phyloP scores from a whole-genome alignment of 2,113 vertebrate genomes.

The Platichthys flesus region DNA sequence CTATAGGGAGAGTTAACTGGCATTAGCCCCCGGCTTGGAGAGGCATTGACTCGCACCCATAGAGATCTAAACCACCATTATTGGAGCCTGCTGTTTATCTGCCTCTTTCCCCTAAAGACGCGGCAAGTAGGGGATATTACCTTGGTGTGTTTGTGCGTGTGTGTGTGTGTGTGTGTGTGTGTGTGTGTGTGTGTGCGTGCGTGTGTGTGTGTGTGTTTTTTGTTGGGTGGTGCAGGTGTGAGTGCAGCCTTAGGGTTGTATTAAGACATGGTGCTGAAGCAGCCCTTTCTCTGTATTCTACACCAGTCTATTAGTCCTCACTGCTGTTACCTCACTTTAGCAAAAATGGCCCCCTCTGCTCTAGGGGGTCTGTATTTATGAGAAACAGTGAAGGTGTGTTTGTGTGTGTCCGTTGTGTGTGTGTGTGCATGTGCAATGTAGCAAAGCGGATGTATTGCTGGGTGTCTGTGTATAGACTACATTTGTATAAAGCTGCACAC shows the following conservation, averaged over 20 bases:
- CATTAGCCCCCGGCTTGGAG: conserved; percentile 81
- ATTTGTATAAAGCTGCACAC: background rate
- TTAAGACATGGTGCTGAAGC: conserved; percentile 77
- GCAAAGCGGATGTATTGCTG: background rate
- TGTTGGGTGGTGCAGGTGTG: conserved; percentile 36
- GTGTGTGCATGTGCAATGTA: background rate
- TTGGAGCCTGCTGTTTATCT: conserved; percentile 80
- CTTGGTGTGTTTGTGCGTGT: conserved; percentile 49
- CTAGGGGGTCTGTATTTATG: conserved; percentile 34
- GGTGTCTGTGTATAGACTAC: background rate
- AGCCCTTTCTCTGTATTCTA: conserved; percentile 71
- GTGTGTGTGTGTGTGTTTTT: conserved; percentile 19
- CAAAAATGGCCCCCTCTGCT: conserved; percentile 55
- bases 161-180: conserved; percentile 24
- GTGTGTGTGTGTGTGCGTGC: conserved; percentile 41
- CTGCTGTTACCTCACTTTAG: conserved; percentile 60
- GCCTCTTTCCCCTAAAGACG: conserved; percentile 73
- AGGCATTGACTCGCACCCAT: conserved; percentile 81
- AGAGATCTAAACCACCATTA: conserved; percentile 80
- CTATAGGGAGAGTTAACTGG: conserved; percentile 81
- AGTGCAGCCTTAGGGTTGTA: conserved; percentile 69
- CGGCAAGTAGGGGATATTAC: conserved; percentile 75
- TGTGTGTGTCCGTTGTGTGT: conserved; percentile 10
- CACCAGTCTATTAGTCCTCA: conserved; percentile 65
- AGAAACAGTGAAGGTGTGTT: conserved; percentile 23